Conservation (phyloP, 2,888 invertebrate species). For the Andrena bucephala region DNA sequence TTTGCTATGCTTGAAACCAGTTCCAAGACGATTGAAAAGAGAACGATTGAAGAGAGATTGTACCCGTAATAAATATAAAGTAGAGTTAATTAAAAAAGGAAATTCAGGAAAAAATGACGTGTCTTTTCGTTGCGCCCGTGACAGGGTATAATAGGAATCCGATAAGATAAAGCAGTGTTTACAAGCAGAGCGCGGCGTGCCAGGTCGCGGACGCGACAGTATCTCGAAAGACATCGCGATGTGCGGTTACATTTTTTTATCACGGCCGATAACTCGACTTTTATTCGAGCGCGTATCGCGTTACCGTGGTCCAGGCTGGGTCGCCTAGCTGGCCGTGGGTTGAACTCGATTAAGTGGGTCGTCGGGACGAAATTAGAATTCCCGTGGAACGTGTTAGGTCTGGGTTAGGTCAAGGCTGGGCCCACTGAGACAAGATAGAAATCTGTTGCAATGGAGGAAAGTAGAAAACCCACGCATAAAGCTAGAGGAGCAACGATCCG, state of each 20-base stretch:
- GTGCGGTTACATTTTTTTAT: neutral
- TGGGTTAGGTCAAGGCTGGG: neutral
- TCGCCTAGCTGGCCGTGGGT: neutral
- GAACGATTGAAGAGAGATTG: too few relatives aligned
- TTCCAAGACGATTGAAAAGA: too few relatives aligned
- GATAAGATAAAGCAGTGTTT: slow-evolving; percentile 28
- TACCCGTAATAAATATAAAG: too few relatives aligned
- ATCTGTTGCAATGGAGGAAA: too few relatives aligned
- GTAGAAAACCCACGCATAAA: too few relatives aligned
- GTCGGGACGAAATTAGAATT: too few relatives aligned
- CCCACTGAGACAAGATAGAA: too few relatives aligned
- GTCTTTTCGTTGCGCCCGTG: neutral
- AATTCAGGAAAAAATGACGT: neutral
- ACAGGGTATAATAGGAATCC: neutral
- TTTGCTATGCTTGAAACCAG: too few relatives aligned
- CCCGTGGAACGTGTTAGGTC: neutral
- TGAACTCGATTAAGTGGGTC: neutral
- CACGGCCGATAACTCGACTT: neutral
- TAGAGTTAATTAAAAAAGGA: too few relatives aligned
- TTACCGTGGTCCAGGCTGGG: neutral
- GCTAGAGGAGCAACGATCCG: too few relatives aligned
- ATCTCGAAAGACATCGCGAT: slow-evolving; percentile 9
- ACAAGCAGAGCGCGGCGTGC: neutral
- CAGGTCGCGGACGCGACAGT: neutral
- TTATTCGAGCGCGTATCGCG: neutral